phyloP scores from a whole-genome alignment of 2,888 invertebrate species.

The Ennomos fuscantarius region DNA sequence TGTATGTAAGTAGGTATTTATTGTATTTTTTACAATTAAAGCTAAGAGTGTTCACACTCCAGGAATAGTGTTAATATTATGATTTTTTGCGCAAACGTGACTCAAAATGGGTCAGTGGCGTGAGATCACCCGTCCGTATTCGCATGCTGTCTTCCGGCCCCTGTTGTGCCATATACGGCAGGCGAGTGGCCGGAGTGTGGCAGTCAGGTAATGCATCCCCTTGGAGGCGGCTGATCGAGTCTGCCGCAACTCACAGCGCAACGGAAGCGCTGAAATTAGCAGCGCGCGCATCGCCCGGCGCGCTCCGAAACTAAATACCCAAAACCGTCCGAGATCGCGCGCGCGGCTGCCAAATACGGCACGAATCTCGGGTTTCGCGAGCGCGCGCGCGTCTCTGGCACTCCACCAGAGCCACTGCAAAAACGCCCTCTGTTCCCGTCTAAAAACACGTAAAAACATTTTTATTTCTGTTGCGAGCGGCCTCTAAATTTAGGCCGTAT shows the following conservation, averaged over 20 bases:
- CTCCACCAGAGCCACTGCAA: conserved; percentile 65
- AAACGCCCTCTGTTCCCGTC: conserved; percentile 76
- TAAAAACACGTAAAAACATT: conserved; percentile 83
- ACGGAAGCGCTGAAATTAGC: conserved; percentile 67
- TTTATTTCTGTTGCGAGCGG: conserved; percentile 82
- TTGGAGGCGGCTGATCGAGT: conserved; percentile 24
- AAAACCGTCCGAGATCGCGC: conserved; percentile 72
- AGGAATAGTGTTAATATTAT: conserved; percentile 8
- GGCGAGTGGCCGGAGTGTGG: conserved; percentile 37
- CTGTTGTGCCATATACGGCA: conserved; percentile 32
- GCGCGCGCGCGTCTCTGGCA: conserved; percentile 62
- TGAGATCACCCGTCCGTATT: conserved; percentile 34
- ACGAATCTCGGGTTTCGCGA: conserved; percentile 82
- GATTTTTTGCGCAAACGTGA: conserved; percentile 24
- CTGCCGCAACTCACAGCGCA: conserved; percentile 49
- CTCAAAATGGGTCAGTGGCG: conserved; percentile 30
- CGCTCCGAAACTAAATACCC: conserved; percentile 77
- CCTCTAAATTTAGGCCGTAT: conserved; percentile 84
- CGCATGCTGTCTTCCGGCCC: conserved; percentile 17
- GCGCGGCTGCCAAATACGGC: conserved; percentile 80
- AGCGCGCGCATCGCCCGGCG: conserved; percentile 50
- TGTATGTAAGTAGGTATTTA: too few species aligned
- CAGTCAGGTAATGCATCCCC: conserved; percentile 36
- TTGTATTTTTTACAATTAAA: neutral
- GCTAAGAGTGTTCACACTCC: neutral